Conservation (phyloP, 2,888 invertebrate genomes). For the Heterodera filipjevi region DNA sequence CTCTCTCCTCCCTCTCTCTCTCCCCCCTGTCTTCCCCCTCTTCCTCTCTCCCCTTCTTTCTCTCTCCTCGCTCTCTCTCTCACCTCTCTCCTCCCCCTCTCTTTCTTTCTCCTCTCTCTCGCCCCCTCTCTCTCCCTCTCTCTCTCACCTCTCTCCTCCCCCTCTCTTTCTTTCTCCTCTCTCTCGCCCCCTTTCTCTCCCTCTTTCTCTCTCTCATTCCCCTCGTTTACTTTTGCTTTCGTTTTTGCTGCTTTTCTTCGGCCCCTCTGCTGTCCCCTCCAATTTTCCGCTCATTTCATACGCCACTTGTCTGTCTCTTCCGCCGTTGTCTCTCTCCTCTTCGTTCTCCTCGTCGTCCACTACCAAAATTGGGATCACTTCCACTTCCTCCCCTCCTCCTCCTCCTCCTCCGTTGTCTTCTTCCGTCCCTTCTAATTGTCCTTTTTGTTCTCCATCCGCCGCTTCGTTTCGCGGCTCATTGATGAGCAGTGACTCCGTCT, state of each 20-base stretch:
- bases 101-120: not conserved
- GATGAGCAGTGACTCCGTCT: not conserved
- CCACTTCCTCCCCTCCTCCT: not conserved
- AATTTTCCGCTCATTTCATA: slow-evolving; percentile 5
- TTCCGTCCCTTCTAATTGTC: not conserved
- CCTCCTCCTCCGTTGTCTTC: not conserved
- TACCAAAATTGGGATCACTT: not conserved
- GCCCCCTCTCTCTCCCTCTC: not conserved
- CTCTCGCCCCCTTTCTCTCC: not conserved
- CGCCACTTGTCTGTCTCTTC: not conserved
- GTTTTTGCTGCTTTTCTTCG: not conserved
- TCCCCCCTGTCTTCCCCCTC: not conserved
- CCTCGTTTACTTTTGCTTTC: not conserved
- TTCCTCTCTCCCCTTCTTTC: not conserved
- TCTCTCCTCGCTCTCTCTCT: not conserved
- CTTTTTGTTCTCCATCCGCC: not conserved
- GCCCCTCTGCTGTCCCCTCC: not conserved
- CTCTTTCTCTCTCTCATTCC: not conserved
- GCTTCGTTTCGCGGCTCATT: not conserved
- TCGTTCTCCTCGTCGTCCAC: not conserved
- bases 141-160: not conserved
- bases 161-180: not conserved
- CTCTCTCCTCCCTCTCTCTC: not conserved
- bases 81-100: not conserved
- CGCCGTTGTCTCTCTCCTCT: not conserved